Conservation (phyloP, 2,113 vertebrate genomes). For the Chrysemys picta region DNA sequence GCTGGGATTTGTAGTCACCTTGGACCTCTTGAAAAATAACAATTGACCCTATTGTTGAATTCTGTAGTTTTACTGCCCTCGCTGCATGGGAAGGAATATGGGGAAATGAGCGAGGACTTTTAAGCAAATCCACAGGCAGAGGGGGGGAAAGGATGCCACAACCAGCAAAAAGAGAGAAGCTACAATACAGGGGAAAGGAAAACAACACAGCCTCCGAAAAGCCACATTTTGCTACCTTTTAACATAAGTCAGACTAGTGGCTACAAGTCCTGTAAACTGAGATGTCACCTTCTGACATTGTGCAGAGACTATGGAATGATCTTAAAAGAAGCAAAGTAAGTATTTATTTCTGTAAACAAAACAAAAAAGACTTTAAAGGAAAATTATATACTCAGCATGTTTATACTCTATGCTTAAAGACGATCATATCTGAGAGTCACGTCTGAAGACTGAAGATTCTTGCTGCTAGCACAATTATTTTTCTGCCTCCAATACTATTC, state of each 20-base stretch:
- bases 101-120: accelerated
- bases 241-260: accelerated
- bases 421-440: not conserved
- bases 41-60: not conserved
- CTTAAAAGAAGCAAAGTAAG: constrained; percentile 21
- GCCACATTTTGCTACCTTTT: not conserved
- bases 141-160: not conserved
- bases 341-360: constrained; percentile 73
- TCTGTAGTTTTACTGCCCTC: not conserved
- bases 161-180: constrained; percentile 66
- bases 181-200: accelerated
- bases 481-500: not conserved
- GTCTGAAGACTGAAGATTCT: not conserved
- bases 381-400: constrained; percentile 74
- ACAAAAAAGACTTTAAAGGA: constrained; percentile 59
- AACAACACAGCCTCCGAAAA: accelerated
- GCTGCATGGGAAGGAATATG: not conserved
- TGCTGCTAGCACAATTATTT: not conserved
- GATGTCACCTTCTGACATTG: accelerated
- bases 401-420: constrained; percentile 48
- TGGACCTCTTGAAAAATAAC: not conserved
- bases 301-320: not conserved
- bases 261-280: accelerated
- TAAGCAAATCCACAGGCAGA: not conserved
- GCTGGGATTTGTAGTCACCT: not conserved